Base-by-base conservation (phyloP, 2,797 vertebrate genomes). In the Alfaro cultratus region DNA sequence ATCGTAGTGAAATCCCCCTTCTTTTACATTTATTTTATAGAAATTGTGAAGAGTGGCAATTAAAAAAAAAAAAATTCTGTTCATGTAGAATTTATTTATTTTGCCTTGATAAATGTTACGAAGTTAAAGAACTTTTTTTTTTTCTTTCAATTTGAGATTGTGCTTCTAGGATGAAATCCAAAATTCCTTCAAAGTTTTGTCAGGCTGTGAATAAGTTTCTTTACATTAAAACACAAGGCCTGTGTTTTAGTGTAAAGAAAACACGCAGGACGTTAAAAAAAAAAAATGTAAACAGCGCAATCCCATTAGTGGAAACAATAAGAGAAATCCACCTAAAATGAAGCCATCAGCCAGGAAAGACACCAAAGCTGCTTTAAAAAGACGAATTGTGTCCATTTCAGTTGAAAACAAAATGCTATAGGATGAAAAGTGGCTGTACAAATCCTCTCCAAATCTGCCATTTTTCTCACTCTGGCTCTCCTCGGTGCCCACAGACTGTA, bases 351-450 rank as follows among this genome's bases (percentile, higher is more conserved):
- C 45, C 29, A 49, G 62, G 73, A 81, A 77, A 75, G 57, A 75
- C 77, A 68, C 55, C 79, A 67, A 75, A 83, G 49, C 62, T 73
- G 78, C 46, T 85, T 77, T 81, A 71, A 80, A 80, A 74, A 41
- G 4, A 23, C 70, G 34, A 71, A 76, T 85, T 91, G 31, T 68
- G 55, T 90, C 70, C 73, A 73, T 88, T 88, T 87, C 68, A 78
- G 78, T 80, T 86, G 39, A 77, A 76, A 85, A 78, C 47, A 46
- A 71, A 55, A 74, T 73, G 62, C 68, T 78, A 75, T 49, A 46
- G 79, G 73, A 84, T 84, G 78, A 87, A 79, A 41, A 82, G 31
- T 82, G 74, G 60, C 78, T 75, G 70, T 75, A 5, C 57, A 60
- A 60, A 31, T 60, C 26, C 29, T 16, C 57, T 60, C 34, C 31